Evolutionary conservation across 2,888 invertebrate genomes (phyloP).

Genomic region (Hirtodrosophila alboralis): DNA sequence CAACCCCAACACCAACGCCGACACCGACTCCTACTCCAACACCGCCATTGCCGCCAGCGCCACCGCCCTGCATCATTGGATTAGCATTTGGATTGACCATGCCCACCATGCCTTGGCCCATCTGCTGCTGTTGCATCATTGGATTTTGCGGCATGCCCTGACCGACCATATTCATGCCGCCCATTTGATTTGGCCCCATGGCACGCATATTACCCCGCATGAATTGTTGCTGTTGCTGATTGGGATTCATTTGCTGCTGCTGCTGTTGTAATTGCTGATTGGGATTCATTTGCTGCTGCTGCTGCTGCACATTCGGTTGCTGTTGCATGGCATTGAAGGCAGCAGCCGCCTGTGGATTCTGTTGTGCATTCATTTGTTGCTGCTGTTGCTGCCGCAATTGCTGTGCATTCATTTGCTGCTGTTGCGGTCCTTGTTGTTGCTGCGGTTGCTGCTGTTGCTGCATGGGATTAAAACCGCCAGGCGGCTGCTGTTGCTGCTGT

Average conservation of each 20-base stretch:
- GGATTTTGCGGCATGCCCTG: slow-evolving; percentile 83
- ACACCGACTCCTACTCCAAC: slow-evolving; percentile 64
- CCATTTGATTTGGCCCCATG: slow-evolving; percentile 84
- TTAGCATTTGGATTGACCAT: slow-evolving; percentile 76
- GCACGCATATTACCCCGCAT: slow-evolving; percentile 82
- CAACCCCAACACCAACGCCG: slow-evolving; percentile 44
- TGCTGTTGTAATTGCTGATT: slow-evolving; percentile 71
- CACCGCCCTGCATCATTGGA: slow-evolving; percentile 79
- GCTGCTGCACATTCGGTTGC: slow-evolving; percentile 74
- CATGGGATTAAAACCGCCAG: slow-evolving; percentile 75
- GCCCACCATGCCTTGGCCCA: slow-evolving; percentile 78
- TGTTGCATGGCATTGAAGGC: slow-evolving; percentile 75
- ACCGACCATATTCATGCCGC: slow-evolving; percentile 83
- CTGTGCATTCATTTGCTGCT: slow-evolving; percentile 77
- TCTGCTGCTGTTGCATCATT: slow-evolving; percentile 80
- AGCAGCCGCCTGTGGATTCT: slow-evolving; percentile 78
- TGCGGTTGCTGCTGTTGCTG: slow-evolving; percentile 80
- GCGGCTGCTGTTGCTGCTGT: slow-evolving; percentile 70
- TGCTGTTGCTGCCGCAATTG: slow-evolving; percentile 75
- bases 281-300: slow-evolving; percentile 70
- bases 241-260: slow-evolving; percentile 68
- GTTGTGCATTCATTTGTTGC: slow-evolving; percentile 63
- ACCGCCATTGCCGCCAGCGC: slow-evolving; percentile 69
- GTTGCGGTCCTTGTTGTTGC: slow-evolving; percentile 76
- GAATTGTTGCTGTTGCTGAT: slow-evolving; percentile 80